Evolutionary conservation across 2,113 vertebrate genomes (phyloP).

Genomic region (Pelodiscus sinensis): DNA sequence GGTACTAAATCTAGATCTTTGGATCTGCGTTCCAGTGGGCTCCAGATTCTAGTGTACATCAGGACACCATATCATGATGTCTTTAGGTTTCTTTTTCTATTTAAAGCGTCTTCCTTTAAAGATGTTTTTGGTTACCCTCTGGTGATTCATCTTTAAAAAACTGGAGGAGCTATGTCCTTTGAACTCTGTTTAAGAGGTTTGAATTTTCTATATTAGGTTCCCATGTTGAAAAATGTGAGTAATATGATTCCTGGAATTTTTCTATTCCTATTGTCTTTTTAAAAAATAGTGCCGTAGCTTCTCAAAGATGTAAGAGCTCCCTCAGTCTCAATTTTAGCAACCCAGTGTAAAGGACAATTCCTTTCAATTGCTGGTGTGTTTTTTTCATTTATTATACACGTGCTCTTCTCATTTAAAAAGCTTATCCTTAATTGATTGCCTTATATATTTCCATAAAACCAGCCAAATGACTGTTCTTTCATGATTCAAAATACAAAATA

Average conservation of each 20-base stretch:
- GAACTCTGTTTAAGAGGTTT: slow-evolving; percentile 4
- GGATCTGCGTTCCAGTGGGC: not conserved
- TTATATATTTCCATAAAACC: slow-evolving; percentile 21
- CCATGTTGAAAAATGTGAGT: slow-evolving; percentile 10
- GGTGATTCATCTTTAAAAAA: slow-evolving; percentile 18
- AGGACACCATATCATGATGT: not conserved
- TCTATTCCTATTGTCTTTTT: not conserved
- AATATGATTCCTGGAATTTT: slow-evolving; percentile 17
- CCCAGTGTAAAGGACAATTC: not conserved
- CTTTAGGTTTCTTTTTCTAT: not conserved
- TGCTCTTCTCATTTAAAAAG: not conserved
- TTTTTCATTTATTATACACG: not conserved
- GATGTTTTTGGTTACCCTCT: not conserved
- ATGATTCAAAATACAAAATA: slow-evolving; percentile 19
- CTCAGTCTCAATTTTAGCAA: not conserved
- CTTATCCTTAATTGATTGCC: not conserved
- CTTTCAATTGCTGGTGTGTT: not conserved
- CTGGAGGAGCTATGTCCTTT: not conserved
- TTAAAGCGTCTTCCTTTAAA: not conserved
- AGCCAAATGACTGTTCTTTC: slow-evolving; percentile 44
- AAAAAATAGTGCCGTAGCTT: not conserved
- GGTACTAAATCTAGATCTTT: not conserved
- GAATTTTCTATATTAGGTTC: not conserved
- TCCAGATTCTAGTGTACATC: not conserved
- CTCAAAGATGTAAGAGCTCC: not conserved